Evolutionary conservation across 2,797 vertebrate species (phyloP), one percentile per base, ranked within the genome.

Genomic region (Myotis findleyi): DNA sequence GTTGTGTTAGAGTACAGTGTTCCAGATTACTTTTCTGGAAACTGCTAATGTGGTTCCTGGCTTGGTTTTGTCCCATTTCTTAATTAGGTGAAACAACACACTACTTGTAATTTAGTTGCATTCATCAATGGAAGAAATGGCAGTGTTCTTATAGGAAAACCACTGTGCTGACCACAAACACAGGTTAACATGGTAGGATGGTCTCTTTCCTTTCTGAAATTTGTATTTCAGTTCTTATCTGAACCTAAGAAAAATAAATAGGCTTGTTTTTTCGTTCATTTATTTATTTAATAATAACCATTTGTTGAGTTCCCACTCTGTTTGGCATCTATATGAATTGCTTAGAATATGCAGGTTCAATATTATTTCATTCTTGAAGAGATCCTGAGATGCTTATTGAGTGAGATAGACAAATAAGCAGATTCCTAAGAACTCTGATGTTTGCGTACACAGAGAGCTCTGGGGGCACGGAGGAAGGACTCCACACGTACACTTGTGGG

Each of bases 11-110:
- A 69, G 80, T 81, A 59, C 47, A 57, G 41, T 83, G 53, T 96
- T 95, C 87, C 90, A 90, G 90, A 88, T 95, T 92, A 84, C 33
- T 94, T 83, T 95, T 79, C 77, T 96, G 87, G 96, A 87, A 89
- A 79, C 76, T 75, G 55, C 57, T 94, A 66, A 86, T 89, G 68
- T 87, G 92, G 89, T 95, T 94, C 9, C 1, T 95, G 91, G 89
- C 71, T 95, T 87, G 44, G 20, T 77, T 93, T 93, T 41, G 5
- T 79, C 81, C 38, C 72, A 87, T 71, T 91, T 96, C 91, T 95
- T 94, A 93, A 82, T 92, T 82, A 87, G 72, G 86, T 90, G 91
- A 88, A 88, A 89, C 72, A 88, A 76, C 49, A 83, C n/a, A 38
- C 51, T 62, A 23, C 81, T 89, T 84, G 75, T 3, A 66, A 62